Conservation (phyloP, 2,113 vertebrate genomes). For the Blennius ocellaris region DNA sequence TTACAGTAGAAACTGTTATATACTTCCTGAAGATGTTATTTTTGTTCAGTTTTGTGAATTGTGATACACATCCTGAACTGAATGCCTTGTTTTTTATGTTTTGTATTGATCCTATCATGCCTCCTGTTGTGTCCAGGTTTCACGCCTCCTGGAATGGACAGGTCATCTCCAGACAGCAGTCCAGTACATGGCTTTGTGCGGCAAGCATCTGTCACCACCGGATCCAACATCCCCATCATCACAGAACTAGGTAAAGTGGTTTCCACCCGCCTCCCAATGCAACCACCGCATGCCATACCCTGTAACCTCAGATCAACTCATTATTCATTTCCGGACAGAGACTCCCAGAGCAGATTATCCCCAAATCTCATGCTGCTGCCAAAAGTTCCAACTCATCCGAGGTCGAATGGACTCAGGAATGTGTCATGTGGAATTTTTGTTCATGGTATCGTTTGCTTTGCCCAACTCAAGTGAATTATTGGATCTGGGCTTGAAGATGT, state of each 20-base stretch:
- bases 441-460: slow-evolving; percentile 37
- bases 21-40: too few species aligned
- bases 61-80: too few species aligned
- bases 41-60: too few species aligned
- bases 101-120: too few species aligned
- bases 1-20: too few species aligned
- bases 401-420: slow-evolving; percentile 44
- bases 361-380: slow-evolving; percentile 35
- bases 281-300: slow-evolving; percentile 33
- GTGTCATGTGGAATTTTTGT: slow-evolving; percentile 50
- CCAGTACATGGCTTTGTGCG: slow-evolving; percentile 95
- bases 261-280: slow-evolving; percentile 57
- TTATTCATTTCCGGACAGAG: slow-evolving; percentile 45
- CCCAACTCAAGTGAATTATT: slow-evolving; percentile 33
- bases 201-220: slow-evolving; percentile 96
- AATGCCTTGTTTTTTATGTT: too few species aligned
- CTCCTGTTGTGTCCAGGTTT: slow-evolving; percentile 84
- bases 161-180: slow-evolving; percentile 97
- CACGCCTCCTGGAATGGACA: slow-evolving; percentile 98
- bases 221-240: slow-evolving; percentile 98
- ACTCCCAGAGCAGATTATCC: slow-evolving; percentile 31
- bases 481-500: slow-evolving; percentile 52
- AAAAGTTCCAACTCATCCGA: slow-evolving; percentile 62
- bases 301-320: slow-evolving; percentile 49
- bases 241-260: slow-evolving; percentile 94